Conservation (phyloP, 1,140 invertebrate genomes). For the Zaprionus kolodkinae region DNA sequence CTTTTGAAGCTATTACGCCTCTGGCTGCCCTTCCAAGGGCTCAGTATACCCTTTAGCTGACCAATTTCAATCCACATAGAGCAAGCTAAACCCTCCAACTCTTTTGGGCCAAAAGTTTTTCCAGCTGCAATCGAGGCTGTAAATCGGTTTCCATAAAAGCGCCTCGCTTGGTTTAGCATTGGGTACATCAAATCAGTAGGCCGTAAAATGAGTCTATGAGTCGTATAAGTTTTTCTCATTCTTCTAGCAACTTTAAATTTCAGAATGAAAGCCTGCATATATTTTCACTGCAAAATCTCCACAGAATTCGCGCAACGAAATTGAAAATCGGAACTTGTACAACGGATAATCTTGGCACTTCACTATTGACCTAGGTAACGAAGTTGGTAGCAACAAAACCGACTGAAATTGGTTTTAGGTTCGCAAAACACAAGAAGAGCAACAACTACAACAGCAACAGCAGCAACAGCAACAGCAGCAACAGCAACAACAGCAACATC, state of each 20-base stretch:
- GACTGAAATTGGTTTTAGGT: neutral
- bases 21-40: too few species aligned
- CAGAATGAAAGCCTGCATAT: too few species aligned
- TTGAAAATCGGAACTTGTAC: neutral
- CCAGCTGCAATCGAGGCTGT: neutral
- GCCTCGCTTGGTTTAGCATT: neutral
- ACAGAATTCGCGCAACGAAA: neutral
- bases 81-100: too few species aligned
- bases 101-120: too few species aligned
- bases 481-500: neutral
- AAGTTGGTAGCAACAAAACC: conserved; percentile 3
- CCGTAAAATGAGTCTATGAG: neutral
- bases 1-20: too few species aligned
- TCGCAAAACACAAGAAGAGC: conserved; percentile 4
- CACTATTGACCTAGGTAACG: conserved; percentile 19
- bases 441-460: neutral
- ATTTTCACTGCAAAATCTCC: too few species aligned
- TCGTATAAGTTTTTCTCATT: neutral
- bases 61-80: neutral
- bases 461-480: neutral
- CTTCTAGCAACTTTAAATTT: neutral
- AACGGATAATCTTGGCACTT: conserved; percentile 14
- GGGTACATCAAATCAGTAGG: neutral
- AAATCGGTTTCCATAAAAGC: conserved; percentile 4
- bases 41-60: neutral